Percentiles rank a stretch among this genome's conserved stretches.
phyloP scores from a whole-genome alignment of 2,113 vertebrate genomes.

The Grallaria varia region DNA sequence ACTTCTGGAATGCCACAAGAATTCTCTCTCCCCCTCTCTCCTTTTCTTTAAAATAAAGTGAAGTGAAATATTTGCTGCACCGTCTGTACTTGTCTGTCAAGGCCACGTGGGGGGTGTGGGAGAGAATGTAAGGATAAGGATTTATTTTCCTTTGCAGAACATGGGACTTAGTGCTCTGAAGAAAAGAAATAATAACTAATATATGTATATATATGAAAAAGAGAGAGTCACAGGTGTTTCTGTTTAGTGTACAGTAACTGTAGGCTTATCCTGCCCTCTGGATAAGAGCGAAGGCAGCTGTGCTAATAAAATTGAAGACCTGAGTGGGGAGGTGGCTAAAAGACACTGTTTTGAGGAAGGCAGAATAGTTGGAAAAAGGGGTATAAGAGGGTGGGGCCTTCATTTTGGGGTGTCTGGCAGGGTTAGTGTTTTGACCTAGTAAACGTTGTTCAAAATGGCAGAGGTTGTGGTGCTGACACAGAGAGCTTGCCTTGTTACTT shows the following conservation, averaged over 20 bases:
- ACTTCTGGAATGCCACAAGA: constrained; percentile 78
- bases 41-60: constrained; percentile 77
- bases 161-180: constrained; percentile 39
- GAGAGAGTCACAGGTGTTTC: constrained; percentile 65
- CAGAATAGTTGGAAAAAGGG: not conserved
- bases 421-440: not conserved
- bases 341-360: constrained; percentile 5
- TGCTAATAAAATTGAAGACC: constrained; percentile 62
- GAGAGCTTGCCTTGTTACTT: not conserved
- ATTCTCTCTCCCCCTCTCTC: constrained; percentile 66
- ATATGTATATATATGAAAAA: constrained; percentile 30
- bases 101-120: constrained; percentile 31
- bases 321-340: constrained; percentile 45
- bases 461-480: not conserved
- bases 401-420: not conserved
- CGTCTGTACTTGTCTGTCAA: constrained; percentile 54
- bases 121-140: constrained; percentile 44
- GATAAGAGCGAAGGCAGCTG: constrained; percentile 65
- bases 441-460: not conserved
- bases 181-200: constrained; percentile 53
- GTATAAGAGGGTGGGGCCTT: not conserved
- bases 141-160: constrained; percentile 68
- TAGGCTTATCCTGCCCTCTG: constrained; percentile 52
- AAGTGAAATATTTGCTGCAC: constrained; percentile 73
- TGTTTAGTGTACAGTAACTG: constrained; percentile 60